Evolutionary conservation across 2,113 vertebrate genomes (phyloP), one percentile per base, ranked within the genome.

Genomic region (Tachysurus fulvidraco): DNA sequence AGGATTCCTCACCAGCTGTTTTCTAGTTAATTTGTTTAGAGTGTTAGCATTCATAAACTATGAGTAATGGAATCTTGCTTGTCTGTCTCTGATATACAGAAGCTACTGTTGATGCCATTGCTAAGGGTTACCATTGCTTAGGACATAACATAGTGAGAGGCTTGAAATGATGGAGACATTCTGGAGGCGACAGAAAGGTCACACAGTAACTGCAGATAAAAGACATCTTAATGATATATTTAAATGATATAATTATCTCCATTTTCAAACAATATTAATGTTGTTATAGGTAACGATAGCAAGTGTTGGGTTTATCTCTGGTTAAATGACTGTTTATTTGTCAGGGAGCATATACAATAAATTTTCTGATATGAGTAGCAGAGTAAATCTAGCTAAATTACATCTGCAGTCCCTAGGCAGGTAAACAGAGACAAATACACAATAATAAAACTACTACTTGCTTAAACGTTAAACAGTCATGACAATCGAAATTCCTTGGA

Each of bases 41-140:
- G 13, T 74, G 62, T 83, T 87, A 83, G 44, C 76, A 69, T 65
- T 77, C n/a, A 46, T 41, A 73, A 80, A 60, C 86, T 55, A 55
- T 71, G 46, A 83, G 81, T 83, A 83, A 88, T 86, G 81, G 57
- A 88, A 83, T 55, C 67, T 50, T 62, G 79, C 79, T 86, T 86
- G 85, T 86, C 74, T 57, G 25, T 52, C 88, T 76, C 36, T 81
- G 83, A 74, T 85, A 62, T 54, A 73, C 67, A 88, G 79, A 85
- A 76, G 60, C 55, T 28, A 64, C 74, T 84, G 67, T 83, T 87
- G 64, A 79, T 82, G 71, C 54, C 17, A 65, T 87, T 87, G 78
- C 83, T 87, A 85, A 71, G 71, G 30, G 50, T 87, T 82, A 74
- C 60, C 64, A 64, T 55, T 73, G 46, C 36, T 81, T 52, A 46